A percentile compares a stretch with the other conserved stretches of the same genome.
Evolutionary conservation across 2,888 invertebrate species (phyloP).

Genomic region (Oxycera nigricornis): DNA sequence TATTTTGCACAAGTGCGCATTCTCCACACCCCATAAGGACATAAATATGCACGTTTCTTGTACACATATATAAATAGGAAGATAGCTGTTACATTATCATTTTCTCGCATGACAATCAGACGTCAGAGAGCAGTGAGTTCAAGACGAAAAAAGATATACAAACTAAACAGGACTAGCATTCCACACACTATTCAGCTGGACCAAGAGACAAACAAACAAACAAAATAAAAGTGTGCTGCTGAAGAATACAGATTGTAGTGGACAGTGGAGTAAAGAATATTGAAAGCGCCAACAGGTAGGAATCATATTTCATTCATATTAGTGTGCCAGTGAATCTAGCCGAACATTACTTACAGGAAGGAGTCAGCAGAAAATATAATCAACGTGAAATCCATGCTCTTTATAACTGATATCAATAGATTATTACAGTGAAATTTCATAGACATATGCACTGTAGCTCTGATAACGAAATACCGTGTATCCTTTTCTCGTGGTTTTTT

Average conservation of each 20-base stretch:
- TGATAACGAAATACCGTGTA: too few species aligned
- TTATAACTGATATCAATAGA: too few species aligned
- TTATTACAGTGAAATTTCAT: too few species aligned
- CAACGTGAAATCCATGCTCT: too few species aligned
- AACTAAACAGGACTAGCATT: slow-evolving; percentile 20
- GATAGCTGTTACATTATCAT: neutral
- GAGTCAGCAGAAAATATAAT: too few species aligned
- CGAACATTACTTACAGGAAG: too few species aligned
- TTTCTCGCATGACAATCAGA: slow-evolving; percentile 19
- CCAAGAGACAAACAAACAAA: neutral
- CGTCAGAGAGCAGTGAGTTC: slow-evolving; percentile 7
- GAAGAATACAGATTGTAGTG: neutral
- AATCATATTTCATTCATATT: slow-evolving; percentile 7
- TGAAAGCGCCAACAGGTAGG: slow-evolving; percentile 25
- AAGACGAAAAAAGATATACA: neutral
- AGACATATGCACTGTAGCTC: too few species aligned
- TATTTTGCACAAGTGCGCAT: neutral
- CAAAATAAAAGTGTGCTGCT: too few species aligned
- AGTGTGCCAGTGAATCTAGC: too few species aligned
- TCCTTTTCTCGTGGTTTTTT: neutral
- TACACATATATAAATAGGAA: neutral
- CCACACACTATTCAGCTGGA: neutral
- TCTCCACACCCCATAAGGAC: neutral
- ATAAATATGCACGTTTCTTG: neutral
- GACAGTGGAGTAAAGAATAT: neutral